Percentiles rank a stretch among this genome's conserved stretches.
Evolutionary conservation across 2,113 vertebrate species (phyloP).

Genomic region (Fulica atra): DNA sequence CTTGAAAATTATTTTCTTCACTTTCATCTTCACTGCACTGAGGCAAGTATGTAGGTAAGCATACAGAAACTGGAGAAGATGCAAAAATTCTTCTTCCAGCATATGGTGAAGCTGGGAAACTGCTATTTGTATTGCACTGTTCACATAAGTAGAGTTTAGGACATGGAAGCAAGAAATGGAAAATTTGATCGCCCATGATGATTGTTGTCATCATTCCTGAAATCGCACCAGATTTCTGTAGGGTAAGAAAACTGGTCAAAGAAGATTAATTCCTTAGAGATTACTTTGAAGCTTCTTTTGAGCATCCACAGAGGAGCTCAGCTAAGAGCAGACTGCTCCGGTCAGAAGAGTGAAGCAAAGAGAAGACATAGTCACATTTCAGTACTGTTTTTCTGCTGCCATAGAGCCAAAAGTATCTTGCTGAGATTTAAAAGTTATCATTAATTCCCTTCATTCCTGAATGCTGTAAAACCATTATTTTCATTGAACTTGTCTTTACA

Average conservation of each 20-base stretch:
- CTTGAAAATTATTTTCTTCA: neutral
- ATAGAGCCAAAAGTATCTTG: neutral
- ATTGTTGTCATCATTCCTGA: neutral
- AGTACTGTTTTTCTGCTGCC: neutral
- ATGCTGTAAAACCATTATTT: neutral
- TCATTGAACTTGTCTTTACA: neutral
- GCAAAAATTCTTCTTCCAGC: neutral
- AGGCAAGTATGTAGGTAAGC: neutral
- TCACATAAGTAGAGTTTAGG: neutral
- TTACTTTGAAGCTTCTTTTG: neutral
- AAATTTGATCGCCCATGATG: fast-evolving
- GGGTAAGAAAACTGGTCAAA: neutral
- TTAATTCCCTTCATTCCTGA: neutral
- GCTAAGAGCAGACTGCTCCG: neutral
- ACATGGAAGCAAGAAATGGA: neutral
- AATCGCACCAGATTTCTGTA: neutral
- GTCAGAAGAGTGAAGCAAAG: neutral
- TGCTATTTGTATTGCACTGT: neutral
- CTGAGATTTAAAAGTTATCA: neutral
- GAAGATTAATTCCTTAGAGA: neutral
- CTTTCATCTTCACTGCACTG: neutral
- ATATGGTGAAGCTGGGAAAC: neutral
- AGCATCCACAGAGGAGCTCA: neutral
- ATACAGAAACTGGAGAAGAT: neutral
- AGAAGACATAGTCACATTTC: neutral